Evolutionary conservation across 2,113 vertebrate genomes (phyloP), one percentile per base, ranked within the genome.

Genomic region (Zosterops japonicus): DNA sequence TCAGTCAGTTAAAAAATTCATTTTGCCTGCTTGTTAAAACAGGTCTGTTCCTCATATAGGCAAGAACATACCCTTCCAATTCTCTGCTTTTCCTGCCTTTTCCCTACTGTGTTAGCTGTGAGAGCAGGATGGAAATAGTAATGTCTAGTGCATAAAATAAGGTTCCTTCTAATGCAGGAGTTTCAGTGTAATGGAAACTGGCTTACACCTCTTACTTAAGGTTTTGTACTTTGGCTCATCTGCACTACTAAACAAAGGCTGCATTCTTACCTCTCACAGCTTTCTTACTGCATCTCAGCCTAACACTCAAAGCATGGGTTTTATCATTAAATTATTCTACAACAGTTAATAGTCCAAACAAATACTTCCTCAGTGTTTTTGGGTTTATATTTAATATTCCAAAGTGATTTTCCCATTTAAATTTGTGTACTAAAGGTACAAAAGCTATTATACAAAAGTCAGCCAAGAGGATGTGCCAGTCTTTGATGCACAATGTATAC

Each of bases 111-210:
- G 27, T 42, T 88, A 69, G 75, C 46, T 76, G 59, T 55, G 71
- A 52, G n/a, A 36, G 33, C 78, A 78, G 33, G 52, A 56, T 83
- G 49, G 75, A 83, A 77, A 49, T 16, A 67, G n/a, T 55, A 74
- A 69, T 59, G 52, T 55, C 65, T 60, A 56, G 31, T 16, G 1
- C 39, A 31, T 59, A 67, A 89, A 72, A 29, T 29, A 61, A 65
- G 19, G 52, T 56, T 74, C 55, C 15, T 27, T 67, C n/a, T 81
- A 53, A 55, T 44, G 33, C 6, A 36, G 1, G 4, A 24, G 18
- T 87, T 90, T 70, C 39, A 44, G 41, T 52, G 49, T 67, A 90
- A 70, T 61, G 86, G 76, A 83, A 68, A 44, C 52, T 86, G 76
- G 17, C 74, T 87, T 47, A 20, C 16, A 21, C 17, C n/a, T 76